Evolutionary conservation across 2,797 vertebrate genomes (phyloP), one percentile per base, ranked within the genome.

Genomic region (Petrocephalus schoutedeni): DNA sequence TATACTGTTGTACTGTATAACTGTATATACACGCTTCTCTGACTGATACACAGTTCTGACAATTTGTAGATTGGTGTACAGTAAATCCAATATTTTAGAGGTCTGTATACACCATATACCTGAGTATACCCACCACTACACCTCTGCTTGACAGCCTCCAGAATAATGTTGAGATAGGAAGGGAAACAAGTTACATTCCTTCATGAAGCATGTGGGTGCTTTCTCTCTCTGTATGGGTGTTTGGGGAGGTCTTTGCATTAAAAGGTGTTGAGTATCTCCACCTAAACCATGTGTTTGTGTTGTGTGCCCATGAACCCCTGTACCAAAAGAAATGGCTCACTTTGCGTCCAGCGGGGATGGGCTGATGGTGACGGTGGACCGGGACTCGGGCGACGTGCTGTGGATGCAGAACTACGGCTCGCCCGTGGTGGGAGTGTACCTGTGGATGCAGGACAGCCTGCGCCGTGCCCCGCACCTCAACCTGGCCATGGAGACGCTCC

Each of bases 391-490:
- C 0, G 94, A 95, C 0, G 96, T 99, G 36, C 93, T 98, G 88
- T 99, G 98, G 98, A 98, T 96, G 0, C 98, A 98, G 91, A 98
- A 98, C 93, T 97, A 98, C 0, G 98, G 96, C 0, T 96, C 97
- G 0, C 98, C 98, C 0, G 98, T 99, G 86, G 96, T 96, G 0
- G 97, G 97, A 1, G 92, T 99, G 88, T 99, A 99, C 82, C 85
- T 97, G 87, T 99, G 98, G 96, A 95, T 96, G 4, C 97, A 97
- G 71, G 98, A 99, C 90, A 96, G 96, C 14, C 94, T 99, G 59
- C 96, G 92, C 57, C 97, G 97, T 1, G 92, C 97, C 3, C 97
- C 97, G 0, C 98, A 98, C 92, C 95, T 98, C 91, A 98, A 97
- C 0, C 93, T 99, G 45, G 98, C 98, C 89, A 94, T 95, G 92